Percentiles rank a stretch among this genome's conserved stretches.
phyloP scores from a whole-genome alignment of 2,888 invertebrate species.

The Allophyes oxyacanthae region DNA sequence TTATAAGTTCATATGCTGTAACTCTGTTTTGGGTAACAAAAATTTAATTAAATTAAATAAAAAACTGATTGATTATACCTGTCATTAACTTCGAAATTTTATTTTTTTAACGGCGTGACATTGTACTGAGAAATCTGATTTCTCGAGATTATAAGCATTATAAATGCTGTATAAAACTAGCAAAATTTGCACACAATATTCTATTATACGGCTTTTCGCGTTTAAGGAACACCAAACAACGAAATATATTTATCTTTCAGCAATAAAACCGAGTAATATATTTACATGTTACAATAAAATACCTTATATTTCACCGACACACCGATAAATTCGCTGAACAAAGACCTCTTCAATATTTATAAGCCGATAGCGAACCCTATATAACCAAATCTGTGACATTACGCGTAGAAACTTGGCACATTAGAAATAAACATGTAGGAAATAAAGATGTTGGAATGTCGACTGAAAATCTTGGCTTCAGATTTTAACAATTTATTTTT shows the following conservation, averaged over 20 bases:
- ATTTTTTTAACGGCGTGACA: too few species aligned
- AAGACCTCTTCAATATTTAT: constrained; percentile 42
- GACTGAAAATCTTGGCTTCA: not conserved
- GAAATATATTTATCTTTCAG: not conserved
- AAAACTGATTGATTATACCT: too few species aligned
- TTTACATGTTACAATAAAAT: constrained; percentile 36
- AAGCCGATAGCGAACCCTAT: constrained; percentile 18
- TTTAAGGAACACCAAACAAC: not conserved
- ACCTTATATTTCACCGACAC: constrained; percentile 29
- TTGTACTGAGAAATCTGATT: too few species aligned
- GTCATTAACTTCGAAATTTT: too few species aligned
- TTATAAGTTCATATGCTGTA: too few species aligned
- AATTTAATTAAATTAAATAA: too few species aligned
- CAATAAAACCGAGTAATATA: constrained; percentile 35
- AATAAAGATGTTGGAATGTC: constrained; percentile 3
- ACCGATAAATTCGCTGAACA: constrained; percentile 40
- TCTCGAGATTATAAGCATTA: too few species aligned
- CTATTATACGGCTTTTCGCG: too few species aligned
- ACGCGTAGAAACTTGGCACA: constrained; percentile 21
- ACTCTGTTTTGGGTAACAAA: too few species aligned
- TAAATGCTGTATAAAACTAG: too few species aligned
- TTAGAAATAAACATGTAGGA: constrained; percentile 20
- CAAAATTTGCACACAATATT: too few species aligned
- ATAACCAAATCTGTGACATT: constrained; percentile 22
- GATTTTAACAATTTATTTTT: not conserved